Conservation (phyloP, 2,888 invertebrate species). For the Hirtodrosophila histrioides region DNA sequence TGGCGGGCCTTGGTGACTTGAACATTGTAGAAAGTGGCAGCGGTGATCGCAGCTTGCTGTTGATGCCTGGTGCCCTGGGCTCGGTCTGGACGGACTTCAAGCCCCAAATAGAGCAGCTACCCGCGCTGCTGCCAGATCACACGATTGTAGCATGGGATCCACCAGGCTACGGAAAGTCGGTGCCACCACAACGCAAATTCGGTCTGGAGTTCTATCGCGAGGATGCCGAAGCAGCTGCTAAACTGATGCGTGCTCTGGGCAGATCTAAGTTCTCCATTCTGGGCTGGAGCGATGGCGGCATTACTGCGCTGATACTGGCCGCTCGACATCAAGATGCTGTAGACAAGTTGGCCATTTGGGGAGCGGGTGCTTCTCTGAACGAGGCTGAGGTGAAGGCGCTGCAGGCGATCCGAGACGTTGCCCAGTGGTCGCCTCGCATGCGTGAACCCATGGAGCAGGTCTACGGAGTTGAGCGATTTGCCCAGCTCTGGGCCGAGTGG, state of each 20-base stretch:
- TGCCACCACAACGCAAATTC: slow-evolving; percentile 91
- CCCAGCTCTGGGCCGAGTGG: slow-evolving; percentile 90
- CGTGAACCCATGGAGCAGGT: slow-evolving; percentile 88
- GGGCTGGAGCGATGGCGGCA: slow-evolving; percentile 97
- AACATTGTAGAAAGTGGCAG: slow-evolving; percentile 87
- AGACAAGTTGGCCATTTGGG: slow-evolving; percentile 91
- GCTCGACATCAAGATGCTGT: slow-evolving; percentile 88
- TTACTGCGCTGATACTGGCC: slow-evolving; percentile 90
- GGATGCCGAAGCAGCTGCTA: slow-evolving; percentile 89
- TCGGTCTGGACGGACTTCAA: slow-evolving; percentile 93
- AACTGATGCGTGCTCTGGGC: slow-evolving; percentile 90
- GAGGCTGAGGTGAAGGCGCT: slow-evolving; percentile 88
- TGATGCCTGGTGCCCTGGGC: slow-evolving; percentile 93
- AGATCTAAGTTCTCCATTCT: slow-evolving; percentile 89
- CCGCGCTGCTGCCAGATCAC: slow-evolving; percentile 82
- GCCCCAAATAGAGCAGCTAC: slow-evolving; percentile 88
- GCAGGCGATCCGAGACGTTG: slow-evolving; percentile 89
- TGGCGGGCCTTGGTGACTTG: slow-evolving; percentile 86
- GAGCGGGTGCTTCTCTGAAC: slow-evolving; percentile 90
- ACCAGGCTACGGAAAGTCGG: slow-evolving; percentile 93
- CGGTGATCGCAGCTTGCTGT: slow-evolving; percentile 86
- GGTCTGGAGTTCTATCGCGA: slow-evolving; percentile 88
- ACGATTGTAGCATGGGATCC: slow-evolving; percentile 90
- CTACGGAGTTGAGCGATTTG: slow-evolving; percentile 90
- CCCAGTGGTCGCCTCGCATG: slow-evolving; percentile 92